Base-by-base conservation (phyloP, 2,797 vertebrate genomes). In the Labroides dimidiatus region DNA sequence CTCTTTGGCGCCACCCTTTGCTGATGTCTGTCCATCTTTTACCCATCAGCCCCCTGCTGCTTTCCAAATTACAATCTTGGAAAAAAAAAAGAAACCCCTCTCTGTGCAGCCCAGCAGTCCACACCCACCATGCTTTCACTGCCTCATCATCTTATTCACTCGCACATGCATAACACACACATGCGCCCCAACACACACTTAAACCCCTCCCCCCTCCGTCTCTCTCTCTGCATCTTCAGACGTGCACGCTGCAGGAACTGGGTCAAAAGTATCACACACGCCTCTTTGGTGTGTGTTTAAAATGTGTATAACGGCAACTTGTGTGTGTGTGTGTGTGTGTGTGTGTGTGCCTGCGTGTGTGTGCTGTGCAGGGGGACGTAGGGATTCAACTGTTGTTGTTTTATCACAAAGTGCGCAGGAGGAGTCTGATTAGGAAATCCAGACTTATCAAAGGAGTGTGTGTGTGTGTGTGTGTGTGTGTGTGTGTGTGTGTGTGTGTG, bases 201-300 rank as follows among this genome's bases (percentile, higher is more conserved):
- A 53, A 27, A 16, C 6, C 13, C n/a, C 21, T 17, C 37, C 17
- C 47, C 27, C 48, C 37, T 3, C 23, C 44, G 16, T 24, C 64
- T 54, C 17, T 69, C 53, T 43, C 44, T 10, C 51, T 6, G 9
- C 72, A 74, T 85, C 78, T 64, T 80, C 72, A 77, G 71, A 58
- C 56, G 36, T 33, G 62, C 77, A 77, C 47, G 23, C 69, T 77
- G 64, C 61, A 36, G 84, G 80, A 93, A 91, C 86, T 93, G 84
- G 90, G 89, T 92, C 92, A 92, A 78, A 78, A 59, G 58, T 84
- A 85, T 89, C 86, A 82, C 73, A 87, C 72, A 37, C 81, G 65
- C 49, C 33, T 55, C 53, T 65, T 30, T 68, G 23, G 27, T 72
- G 68, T 67, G 50, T 61, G 60, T 77, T 42, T 56, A 24, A 21